Percentiles rank a stretch among this genome's conserved stretches.
Evolutionary conservation across 2,797 vertebrate species (phyloP).

Genomic region (Euphonia xanthogaster): DNA sequence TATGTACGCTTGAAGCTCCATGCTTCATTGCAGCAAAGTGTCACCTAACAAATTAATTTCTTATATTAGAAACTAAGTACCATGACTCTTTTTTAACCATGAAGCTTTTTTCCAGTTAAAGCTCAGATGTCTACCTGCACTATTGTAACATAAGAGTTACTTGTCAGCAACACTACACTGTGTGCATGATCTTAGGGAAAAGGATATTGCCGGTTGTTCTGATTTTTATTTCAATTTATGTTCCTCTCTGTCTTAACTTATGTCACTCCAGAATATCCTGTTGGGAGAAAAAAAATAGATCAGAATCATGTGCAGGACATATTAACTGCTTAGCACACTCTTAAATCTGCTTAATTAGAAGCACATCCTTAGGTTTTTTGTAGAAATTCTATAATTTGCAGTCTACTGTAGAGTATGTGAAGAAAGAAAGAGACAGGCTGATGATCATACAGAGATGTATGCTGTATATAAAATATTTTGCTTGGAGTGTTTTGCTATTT

Average conservation of each 20-base stretch:
- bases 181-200: neutral
- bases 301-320: neutral
- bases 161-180: neutral
- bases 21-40: neutral
- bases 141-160: neutral
- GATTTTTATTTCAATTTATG: neutral
- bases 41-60: neutral
- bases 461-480: neutral
- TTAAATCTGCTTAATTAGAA: neutral
- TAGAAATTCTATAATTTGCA: neutral
- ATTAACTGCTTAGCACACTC: neutral
- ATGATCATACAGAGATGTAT: neutral
- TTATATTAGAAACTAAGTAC: neutral
- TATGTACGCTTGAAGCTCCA: neutral
- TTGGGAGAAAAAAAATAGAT: neutral
- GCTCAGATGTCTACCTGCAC: no score
- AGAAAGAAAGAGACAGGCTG: neutral
- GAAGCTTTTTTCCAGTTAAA: no score
- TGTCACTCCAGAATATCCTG: neutral
- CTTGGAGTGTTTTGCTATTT: neutral
- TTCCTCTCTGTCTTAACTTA: neutral
- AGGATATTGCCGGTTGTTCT: neutral
- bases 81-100: neutral
- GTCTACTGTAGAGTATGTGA: neutral
- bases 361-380: neutral